phyloP scores from a whole-genome alignment of 1,140 invertebrate species.

The Plodia interpunctella region DNA sequence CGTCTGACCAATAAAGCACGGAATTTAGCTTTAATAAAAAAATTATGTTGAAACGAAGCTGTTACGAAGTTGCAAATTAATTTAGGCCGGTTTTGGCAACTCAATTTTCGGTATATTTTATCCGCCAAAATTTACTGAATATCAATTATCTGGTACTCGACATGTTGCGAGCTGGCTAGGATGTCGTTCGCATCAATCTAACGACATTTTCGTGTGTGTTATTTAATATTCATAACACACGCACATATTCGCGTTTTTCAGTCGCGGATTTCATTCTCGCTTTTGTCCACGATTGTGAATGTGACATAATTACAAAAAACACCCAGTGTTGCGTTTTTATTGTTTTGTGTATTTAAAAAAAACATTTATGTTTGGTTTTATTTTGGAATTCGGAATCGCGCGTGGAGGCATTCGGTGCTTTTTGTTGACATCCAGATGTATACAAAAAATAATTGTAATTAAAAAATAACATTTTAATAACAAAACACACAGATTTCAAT shows the following conservation, averaged over 20 bases:
- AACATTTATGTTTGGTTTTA: neutral
- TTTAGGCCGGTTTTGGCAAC: constrained; percentile 65
- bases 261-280: neutral
- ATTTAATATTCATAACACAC: constrained; percentile 3
- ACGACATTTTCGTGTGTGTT: neutral
- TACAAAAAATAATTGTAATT: neutral
- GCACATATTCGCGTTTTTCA: neutral
- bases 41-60: constrained; percentile 50
- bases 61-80: constrained; percentile 73
- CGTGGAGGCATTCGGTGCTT: too few species aligned
- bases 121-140: constrained; percentile 69
- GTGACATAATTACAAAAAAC: neutral
- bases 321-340: neutral
- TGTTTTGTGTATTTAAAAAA: neutral
- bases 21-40: constrained; percentile 65
- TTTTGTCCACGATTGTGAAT: neutral
- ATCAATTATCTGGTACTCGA: constrained; percentile 55
- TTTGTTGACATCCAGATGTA: too few species aligned
- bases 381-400: neutral
- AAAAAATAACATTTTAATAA: neutral
- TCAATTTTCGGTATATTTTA: constrained; percentile 71
- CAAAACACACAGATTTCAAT: neutral
- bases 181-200: constrained; percentile 14
- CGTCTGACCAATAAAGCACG: too few species aligned
- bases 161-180: constrained; percentile 12